phyloP scores from a whole-genome alignment of 2,888 invertebrate species.

The Amblyteles armatorius region DNA sequence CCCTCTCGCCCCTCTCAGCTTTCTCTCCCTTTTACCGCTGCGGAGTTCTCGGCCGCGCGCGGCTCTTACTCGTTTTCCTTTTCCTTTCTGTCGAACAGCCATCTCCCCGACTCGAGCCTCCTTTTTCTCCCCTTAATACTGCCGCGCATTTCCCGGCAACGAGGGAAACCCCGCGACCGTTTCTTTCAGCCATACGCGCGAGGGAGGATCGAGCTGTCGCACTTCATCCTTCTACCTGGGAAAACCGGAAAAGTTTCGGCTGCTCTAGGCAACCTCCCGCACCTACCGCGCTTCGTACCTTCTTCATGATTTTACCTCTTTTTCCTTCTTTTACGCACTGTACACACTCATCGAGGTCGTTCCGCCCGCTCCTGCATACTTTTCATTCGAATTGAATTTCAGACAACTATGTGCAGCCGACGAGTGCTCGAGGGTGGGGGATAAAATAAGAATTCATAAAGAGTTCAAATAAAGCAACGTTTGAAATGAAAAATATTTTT shows the following conservation, averaged over 20 bases:
- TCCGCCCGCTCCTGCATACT: not conserved
- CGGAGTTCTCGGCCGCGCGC: conserved; percentile 9
- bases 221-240: conserved; percentile 39
- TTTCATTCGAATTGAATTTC: conserved; percentile 26
- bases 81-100: conserved; percentile 37
- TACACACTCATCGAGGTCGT: not conserved
- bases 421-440: not conserved
- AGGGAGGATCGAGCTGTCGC: conserved; percentile 19
- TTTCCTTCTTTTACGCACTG: conserved; percentile 15
- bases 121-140: conserved; percentile 12
- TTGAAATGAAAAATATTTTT: not conserved
- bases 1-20: conserved; percentile 41
- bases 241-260: conserved; percentile 48
- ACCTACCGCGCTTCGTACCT: not conserved
- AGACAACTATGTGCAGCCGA: not conserved
- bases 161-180: conserved; percentile 1
- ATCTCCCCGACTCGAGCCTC: not conserved
- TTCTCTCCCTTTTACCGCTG: conserved; percentile 10
- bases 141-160: conserved; percentile 17
- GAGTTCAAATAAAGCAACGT: not conserved
- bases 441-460: not conserved
- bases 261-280: not conserved
- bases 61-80: conserved; percentile 16
- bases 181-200: conserved; percentile 29
- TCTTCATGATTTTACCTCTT: conserved; percentile 2